Base-by-base conservation (phyloP, 2,797 vertebrate genomes). In the Manis pentadactyla region DNA sequence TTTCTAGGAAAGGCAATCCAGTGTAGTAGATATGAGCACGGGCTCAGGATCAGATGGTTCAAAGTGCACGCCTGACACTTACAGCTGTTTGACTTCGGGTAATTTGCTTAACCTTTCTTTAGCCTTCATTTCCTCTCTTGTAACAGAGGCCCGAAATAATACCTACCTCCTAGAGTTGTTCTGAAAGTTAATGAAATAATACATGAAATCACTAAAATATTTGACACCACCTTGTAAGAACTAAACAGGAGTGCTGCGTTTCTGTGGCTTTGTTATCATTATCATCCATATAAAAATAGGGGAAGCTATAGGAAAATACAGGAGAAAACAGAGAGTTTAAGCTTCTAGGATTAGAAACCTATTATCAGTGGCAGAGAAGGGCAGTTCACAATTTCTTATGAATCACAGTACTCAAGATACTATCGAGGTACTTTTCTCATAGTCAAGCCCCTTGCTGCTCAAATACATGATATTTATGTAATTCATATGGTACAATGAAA, bases 81-180 rank as follows among this genome's bases (percentile, higher is more conserved):
- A 77, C 21, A 77, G 51, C 17, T 55, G 11, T 68, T 96, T 68
- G 29, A 66, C 87, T 69, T 64, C 13, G 51, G 61, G 53, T 69
- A 55, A 84, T 84, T 92, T 87, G 61, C 42, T 91, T 91, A 55
- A 77, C n/a, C 15, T 97, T 93, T 92, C 39, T 77, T 94, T 49
- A 61, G 27, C 49, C 73, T 95, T 71, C 18, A 42, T 84, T 91
- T 69, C 17, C 18, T 86, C 74, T 27, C 27, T 63, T 96, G n/a
- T 53, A 68, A 85, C 7, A 85, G 55, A 90, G 23, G 34, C 46
- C 51, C 63, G 64, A 68, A 75, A 86, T 82, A 86, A 69, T 42
- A 51, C 4, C 23, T 53, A 9, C 57, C 42, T 88, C 74, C 61
- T 39, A 18, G 66, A 55, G 13, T 37, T 92, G 59, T 49, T 85